Percentiles rank a stretch among this genome's conserved stretches.
Conservation (phyloP, 2,113 vertebrate species). For the Mustelus asterias region DNA sequence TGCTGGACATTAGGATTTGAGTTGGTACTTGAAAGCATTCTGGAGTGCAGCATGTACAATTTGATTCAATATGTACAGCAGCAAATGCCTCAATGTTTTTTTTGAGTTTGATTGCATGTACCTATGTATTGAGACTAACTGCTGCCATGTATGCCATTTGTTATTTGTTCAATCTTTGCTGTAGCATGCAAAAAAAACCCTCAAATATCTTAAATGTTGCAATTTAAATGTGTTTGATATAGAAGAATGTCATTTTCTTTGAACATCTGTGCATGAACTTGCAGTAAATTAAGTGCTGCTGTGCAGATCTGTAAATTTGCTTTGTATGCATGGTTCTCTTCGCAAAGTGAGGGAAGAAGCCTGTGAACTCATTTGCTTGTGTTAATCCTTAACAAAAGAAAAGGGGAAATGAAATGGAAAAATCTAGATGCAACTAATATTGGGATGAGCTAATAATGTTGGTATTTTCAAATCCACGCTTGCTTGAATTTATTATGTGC, state of each 20-base stretch:
- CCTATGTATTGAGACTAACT: background rate
- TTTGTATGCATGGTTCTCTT: background rate
- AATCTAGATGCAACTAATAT: background rate
- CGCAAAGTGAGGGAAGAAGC: background rate
- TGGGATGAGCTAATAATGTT: background rate
- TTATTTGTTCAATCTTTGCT: background rate
- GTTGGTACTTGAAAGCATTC: background rate
- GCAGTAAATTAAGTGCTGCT: background rate
- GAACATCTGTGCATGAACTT: background rate
- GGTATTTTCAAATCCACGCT: background rate
- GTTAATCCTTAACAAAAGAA: background rate
- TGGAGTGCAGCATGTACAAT: slow-evolving; percentile 16
- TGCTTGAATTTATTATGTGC: background rate
- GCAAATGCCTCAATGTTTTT: background rate
- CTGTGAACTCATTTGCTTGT: background rate
- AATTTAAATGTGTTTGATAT: slow-evolving; percentile 6
- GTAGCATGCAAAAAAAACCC: background rate
- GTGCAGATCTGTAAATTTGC: background rate
- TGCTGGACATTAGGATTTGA: background rate
- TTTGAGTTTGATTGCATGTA: background rate
- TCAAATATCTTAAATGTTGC: background rate
- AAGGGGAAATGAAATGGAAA: background rate
- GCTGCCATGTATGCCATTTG: background rate
- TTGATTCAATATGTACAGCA: slow-evolving; percentile 23
- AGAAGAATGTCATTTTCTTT: background rate